These are phyloP conservation scores for Rhinophrynus dorsalis DNA, from an alignment of 2,797 vertebrate genomes.

Conservation along the genomic window DNA sequence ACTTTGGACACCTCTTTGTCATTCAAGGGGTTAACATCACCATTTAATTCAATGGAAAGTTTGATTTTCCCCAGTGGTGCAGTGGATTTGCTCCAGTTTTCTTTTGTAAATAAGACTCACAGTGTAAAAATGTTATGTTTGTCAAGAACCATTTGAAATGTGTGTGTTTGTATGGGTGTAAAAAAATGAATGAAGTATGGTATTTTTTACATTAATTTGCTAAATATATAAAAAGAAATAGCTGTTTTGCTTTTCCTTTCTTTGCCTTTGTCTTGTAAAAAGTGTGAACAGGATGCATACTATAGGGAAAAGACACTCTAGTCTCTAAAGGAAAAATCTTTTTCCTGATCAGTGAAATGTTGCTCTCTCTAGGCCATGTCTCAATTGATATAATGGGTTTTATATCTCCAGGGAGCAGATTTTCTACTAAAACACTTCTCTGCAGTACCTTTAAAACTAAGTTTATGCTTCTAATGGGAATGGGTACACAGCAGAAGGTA, in stretches of 20 bases:
- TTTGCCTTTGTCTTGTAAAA: neutral
- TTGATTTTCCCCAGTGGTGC: too few relatives aligned
- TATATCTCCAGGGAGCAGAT: slow-evolving; percentile 49
- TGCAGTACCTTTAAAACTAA: slow-evolving; percentile 50
- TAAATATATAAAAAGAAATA: neutral
- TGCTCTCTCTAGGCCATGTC: slow-evolving; percentile 41
- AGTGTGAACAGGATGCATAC: neutral
- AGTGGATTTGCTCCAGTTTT: too few relatives aligned
- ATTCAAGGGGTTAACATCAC: too few relatives aligned
- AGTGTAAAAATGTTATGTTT: too few relatives aligned
- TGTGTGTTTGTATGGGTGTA: too few relatives aligned
- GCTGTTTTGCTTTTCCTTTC: neutral
- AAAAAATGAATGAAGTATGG: too few relatives aligned
- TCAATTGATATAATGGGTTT: slow-evolving; percentile 57
- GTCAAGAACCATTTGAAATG: too few relatives aligned
- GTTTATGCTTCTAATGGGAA: slow-evolving; percentile 55
- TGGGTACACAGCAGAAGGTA: slow-evolving; percentile 53
- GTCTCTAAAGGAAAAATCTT: slow-evolving; percentile 40
- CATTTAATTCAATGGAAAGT: too few relatives aligned
- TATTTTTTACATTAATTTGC: too few relatives aligned
- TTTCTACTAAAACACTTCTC: slow-evolving; percentile 57
- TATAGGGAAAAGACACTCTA: slow-evolving; percentile 39
- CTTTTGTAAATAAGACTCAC: too few relatives aligned
- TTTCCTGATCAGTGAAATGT: slow-evolving; percentile 47
- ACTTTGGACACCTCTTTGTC: too few relatives aligned